A percentile compares a stretch with the other conserved stretches of the same genome.
Evolutionary conservation across 1,140 invertebrate genomes (phyloP).

Genomic region (Whitmania pigra): DNA sequence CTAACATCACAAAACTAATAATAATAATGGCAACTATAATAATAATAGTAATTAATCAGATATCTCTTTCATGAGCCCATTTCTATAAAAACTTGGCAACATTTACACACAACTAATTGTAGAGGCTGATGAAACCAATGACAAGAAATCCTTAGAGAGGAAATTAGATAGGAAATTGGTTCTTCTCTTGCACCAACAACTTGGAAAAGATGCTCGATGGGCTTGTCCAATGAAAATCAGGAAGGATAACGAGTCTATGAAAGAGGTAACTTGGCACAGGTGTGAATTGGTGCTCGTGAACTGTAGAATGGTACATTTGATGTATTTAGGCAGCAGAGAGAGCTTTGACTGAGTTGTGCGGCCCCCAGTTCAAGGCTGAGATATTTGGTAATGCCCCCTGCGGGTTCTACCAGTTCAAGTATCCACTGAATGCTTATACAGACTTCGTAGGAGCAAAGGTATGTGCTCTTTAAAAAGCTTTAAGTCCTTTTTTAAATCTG

Average conservation of each 20-base stretch:
- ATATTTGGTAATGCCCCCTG: background rate
- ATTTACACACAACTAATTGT: background rate
- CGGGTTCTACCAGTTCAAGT: background rate
- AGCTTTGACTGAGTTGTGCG: background rate
- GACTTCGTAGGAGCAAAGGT: conserved; percentile 4
- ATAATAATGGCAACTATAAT: too few relatives aligned
- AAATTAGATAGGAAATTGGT: conserved; percentile 7
- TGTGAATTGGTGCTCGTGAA: background rate
- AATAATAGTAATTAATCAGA: too few relatives aligned
- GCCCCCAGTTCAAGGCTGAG: background rate
- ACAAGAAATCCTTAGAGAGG: background rate
- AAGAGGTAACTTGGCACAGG: background rate
- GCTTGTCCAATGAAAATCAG: background rate
- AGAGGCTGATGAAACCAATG: background rate
- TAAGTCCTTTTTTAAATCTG: background rate
- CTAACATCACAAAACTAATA: too few relatives aligned
- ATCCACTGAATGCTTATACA: background rate
- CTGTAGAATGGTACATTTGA: background rate
- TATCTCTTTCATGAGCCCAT: background rate
- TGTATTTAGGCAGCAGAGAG: background rate
- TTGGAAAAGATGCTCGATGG: background rate
- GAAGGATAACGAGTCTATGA: conserved; percentile 8
- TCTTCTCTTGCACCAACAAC: background rate
- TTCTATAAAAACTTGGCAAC: background rate
- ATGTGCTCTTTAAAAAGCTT: background rate